Evolutionary conservation across 1,140 invertebrate species (phyloP), one percentile per base, ranked within the genome.

Genomic region (Aphaenogaster ashmeadi): DNA sequence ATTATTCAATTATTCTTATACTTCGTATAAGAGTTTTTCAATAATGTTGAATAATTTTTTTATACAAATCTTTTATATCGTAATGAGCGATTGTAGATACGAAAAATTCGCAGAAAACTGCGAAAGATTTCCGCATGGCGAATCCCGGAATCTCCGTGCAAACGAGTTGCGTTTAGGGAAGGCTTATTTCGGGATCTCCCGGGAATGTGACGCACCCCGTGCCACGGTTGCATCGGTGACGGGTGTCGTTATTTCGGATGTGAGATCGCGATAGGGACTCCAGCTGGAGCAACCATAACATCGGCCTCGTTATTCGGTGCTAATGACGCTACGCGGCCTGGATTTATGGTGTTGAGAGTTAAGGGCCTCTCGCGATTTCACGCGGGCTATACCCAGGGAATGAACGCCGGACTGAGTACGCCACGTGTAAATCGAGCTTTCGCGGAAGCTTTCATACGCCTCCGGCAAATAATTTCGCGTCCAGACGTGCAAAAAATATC

Each of bases 251-350:
- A 89, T 89, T 91, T 91, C 90, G 87, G 87, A 88, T 66, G 69
- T 71, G 87, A 85, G 80, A 87, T 75, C 69, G 72, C 64, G 79
- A 56, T 79, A 87, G 56, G 87, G 81, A 86, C 71, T 62, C 86
- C 90, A 86, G 84, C 83, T 89, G 91, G 86, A 88, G 87, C 89
- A 88, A 89, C 86, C 87, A 86, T 89, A 91, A 93, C 92, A 93
- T 89, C 74, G 91, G 85, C 87, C 92, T 94, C 92, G 91, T 94
- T 94, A 93, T 93, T 92, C 91, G 67, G 91, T 92, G 93, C 92
- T 94, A 94, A 94, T 94, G 93, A 94, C 91, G 92, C 91, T 89
- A 75, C 90, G 84, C 67, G 74, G 75, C 67, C 58, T 81, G 90
- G 86, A 94, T 94, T 94, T 93, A 94, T 93, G 87, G 91, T 83